Evolutionary conservation across 2,797 vertebrate species (phyloP).

Genomic region (Onychomys torridus): DNA sequence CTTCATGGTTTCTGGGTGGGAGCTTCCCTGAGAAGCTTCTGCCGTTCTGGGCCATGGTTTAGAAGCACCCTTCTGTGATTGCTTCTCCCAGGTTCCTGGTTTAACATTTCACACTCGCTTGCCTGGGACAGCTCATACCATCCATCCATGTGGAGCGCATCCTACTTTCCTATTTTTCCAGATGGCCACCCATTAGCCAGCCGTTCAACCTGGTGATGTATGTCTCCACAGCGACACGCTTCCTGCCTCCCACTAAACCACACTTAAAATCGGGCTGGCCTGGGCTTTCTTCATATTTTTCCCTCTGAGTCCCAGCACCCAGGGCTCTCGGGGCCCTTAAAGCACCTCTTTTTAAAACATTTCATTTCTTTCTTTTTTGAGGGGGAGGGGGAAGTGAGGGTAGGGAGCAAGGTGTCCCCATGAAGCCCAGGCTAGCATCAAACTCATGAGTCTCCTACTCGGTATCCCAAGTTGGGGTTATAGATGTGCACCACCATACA

Average conservation of each 20-base stretch:
- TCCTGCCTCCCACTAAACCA: background rate
- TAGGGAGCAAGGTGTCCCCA: background rate
- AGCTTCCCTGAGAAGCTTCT: background rate
- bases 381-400: background rate
- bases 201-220: background rate
- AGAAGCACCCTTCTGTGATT: background rate
- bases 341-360: background rate
- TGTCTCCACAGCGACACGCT: background rate
- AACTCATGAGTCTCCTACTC: background rate
- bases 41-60: background rate
- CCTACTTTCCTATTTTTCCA: background rate
- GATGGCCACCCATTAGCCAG: background rate
- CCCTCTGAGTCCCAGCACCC: rapidly evolving
- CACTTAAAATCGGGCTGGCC: background rate
- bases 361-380: background rate
- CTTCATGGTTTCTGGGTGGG: background rate
- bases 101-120: background rate
- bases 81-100: background rate
- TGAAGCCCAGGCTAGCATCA: background rate
- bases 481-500: too few species aligned
- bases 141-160: background rate
- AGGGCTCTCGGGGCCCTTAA: background rate
- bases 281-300: background rate
- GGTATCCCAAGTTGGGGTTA: background rate
- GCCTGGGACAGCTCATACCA: background rate